Evolutionary conservation across 2,113 vertebrate species (phyloP), one percentile per base, ranked within the genome.

Genomic region (Sarotherodon lohbergeri): DNA sequence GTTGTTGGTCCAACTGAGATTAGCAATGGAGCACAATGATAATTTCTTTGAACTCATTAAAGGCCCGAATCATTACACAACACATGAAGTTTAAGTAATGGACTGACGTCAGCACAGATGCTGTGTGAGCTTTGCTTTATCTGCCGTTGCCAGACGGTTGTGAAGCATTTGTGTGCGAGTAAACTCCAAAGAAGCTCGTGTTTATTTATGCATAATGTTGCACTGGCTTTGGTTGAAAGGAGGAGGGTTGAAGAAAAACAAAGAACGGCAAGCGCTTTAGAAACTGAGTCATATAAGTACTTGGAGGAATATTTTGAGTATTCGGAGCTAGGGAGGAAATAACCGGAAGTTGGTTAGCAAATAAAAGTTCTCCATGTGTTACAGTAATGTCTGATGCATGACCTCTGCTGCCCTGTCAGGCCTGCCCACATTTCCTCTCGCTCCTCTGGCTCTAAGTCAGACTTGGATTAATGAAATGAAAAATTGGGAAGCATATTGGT

Each of bases 81-180:
- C 17, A 61, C 57, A 52, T 56, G 7, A 61, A 80, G 55, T 32
- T 83, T 39, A 82, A 84, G 29, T 63, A 43, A 56, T n/a, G 39
- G 17, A 5, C 55, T 59, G 81, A 81, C 29, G 12, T 86, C 54
- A 32, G 71, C 7, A 2, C 76, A 76, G 81, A 83, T 78, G 83
- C 91, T 68, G 9, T 7, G 78, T 7, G 78, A 91, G 88, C 86
- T 84, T 82, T 68, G 61, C 46, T 88, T 93, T 91, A 91, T 93
- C 87, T 88, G 1, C 71, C 19, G 4, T 59, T 83, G n/a, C 68
- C 91, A 90, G 90, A 73, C 80, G 52, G 68, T 63, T 52, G 17
- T 46, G 81, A 81, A 29, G 80, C 19, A 16, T 85, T 46, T 73
- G 61, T 61, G 78, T 66, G 34, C 22, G 43, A 84, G 56, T 63